A percentile compares a stretch with the other conserved stretches of the same genome.
Evolutionary conservation across 2,888 invertebrate species (phyloP).

Genomic region (Eretmocerus hayati): DNA sequence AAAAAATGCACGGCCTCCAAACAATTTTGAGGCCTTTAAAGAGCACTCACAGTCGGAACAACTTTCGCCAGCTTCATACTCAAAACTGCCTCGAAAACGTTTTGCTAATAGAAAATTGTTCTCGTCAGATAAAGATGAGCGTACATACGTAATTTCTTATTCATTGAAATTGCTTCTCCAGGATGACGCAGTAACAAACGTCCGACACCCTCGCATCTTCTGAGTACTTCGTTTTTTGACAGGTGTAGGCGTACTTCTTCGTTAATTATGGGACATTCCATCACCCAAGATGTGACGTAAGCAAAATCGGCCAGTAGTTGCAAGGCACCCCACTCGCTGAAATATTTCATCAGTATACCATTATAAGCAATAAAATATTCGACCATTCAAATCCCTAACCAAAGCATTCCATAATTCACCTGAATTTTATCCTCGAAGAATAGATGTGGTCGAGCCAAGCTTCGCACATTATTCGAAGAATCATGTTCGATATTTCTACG

Average conservation of each 20-base stretch:
- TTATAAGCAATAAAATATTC: not conserved
- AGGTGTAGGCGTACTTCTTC: slow-evolving; percentile 47
- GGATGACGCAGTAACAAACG: slow-evolving; percentile 71
- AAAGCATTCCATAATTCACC: slow-evolving; percentile 39
- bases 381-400: not conserved
- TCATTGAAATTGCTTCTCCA: slow-evolving; percentile 77
- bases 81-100: too few relatives aligned
- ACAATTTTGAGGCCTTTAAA: too few relatives aligned
- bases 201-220: slow-evolving; percentile 81
- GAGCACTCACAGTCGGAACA: too few relatives aligned
- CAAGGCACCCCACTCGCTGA: slow-evolving; percentile 65
- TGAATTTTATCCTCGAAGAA: slow-evolving; percentile 73
- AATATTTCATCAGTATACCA: too few relatives aligned
- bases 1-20: too few relatives aligned
- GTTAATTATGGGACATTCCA: slow-evolving; percentile 54
- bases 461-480: slow-evolving; percentile 75
- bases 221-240: slow-evolving; percentile 50
- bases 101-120: too few relatives aligned
- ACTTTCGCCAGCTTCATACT: too few relatives aligned
- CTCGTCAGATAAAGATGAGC: too few relatives aligned
- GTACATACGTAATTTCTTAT: slow-evolving; percentile 28
- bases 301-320: slow-evolving; percentile 78
- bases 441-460: slow-evolving; percentile 85
- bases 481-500: slow-evolving; percentile 66
- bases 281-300: slow-evolving; percentile 70